phyloP scores from a whole-genome alignment of 1,140 invertebrate genomes.

The Leucophenga varia region DNA sequence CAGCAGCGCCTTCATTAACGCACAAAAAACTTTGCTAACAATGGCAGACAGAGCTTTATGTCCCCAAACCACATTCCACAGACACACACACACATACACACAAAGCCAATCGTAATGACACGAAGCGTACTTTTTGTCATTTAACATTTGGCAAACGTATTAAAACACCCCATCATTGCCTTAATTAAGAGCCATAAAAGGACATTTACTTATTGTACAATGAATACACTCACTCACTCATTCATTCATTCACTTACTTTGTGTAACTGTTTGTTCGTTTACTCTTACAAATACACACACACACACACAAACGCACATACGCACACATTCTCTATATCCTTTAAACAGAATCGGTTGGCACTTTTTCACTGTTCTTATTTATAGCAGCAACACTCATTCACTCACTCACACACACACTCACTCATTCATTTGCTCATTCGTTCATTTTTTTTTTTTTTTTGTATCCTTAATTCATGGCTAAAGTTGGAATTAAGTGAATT shows the following conservation, averaged over 20 bases:
- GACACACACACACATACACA: constrained; percentile 4
- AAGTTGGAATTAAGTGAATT: constrained; percentile 57
- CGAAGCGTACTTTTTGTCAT: constrained; percentile 40
- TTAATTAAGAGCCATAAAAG: constrained; percentile 57
- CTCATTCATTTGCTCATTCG: no score
- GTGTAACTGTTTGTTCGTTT: constrained; percentile 26
- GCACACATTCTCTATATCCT: no score
- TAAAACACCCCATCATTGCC: constrained; percentile 57
- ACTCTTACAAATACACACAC: background rate
- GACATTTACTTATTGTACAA: constrained; percentile 54
- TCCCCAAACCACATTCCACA: no score
- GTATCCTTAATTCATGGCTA: constrained; percentile 56
- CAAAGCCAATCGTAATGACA: constrained; percentile 7
- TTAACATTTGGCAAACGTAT: constrained; percentile 57
- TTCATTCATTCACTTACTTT: background rate
- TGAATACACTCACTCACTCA: background rate
- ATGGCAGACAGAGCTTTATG: background rate
- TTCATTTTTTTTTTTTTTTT: no score
- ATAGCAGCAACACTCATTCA: no score
- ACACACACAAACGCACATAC: background rate
- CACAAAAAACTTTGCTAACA: constrained; percentile 7
- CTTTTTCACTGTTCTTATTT: no score
- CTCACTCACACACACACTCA: no score
- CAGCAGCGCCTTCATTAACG: constrained; percentile 36
- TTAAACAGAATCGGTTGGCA: constrained; percentile 11